Base-by-base conservation (phyloP, 2,113 vertebrate genomes). In the Garra rufa region DNA sequence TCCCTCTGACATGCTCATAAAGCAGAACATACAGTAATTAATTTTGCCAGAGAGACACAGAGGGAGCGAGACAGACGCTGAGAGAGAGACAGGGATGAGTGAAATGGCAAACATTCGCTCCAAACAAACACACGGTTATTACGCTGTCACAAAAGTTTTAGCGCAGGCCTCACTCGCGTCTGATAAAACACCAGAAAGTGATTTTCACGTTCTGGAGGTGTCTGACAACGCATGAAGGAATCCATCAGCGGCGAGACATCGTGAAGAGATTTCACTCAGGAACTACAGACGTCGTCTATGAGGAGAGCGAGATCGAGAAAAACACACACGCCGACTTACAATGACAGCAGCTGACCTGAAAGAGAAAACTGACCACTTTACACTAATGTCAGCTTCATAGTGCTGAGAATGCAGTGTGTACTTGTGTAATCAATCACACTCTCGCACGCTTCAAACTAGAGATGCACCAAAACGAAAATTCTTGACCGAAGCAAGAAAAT, bases 21-120 rank as follows among this genome's bases (percentile, higher is more conserved):
- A 96, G 94, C 94, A 95, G 93, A 95, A 95, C 93, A 95, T 92
- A 94, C 90, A 94, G 92, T 95, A 95, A 96, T 95, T 96, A 96
- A 95, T 95, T 95, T 95, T 91, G 88, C 89, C 94, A 93, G 92
- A 90, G 87, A n/a, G 34, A 73, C 55, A 57, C 21, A 34, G 34
- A 34, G 34, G 34, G 85, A 76, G 85, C 76, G 74, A 81, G 41
- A 28, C 70, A 67, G 26, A 17, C 48, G 15, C 48, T 17, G 73
- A 46, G 55, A 19, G 41, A 26, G 75, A 87, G 86, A 75, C 6
- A 17, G 44, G n/a, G 26, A 76, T 59, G 50, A 78, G 67, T 75
- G 50, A 84, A 73, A 30, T 6, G 67, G 44, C 71, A 75, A 15
- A 74, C 71, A 74, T 76, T 69, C 26, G 9, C 46, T 43, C 38